Evolutionary conservation across 1,140 invertebrate species (phyloP).

Genomic region (Plectus sambesii): DNA sequence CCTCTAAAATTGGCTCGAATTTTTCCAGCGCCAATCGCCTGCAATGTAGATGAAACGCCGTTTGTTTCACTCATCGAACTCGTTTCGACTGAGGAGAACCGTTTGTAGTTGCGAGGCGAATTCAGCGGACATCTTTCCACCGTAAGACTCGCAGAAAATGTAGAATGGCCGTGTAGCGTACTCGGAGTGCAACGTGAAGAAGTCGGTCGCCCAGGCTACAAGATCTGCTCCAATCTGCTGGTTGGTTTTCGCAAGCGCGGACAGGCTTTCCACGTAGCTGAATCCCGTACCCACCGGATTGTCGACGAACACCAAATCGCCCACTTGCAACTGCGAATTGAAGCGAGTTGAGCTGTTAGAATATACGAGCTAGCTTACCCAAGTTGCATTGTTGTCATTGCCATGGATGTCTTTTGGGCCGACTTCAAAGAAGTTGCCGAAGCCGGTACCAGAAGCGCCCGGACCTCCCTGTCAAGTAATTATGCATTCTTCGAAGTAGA

Average conservation of each 20-base stretch:
- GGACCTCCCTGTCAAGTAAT: slow-evolving; percentile 44
- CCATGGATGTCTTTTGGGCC: slow-evolving; percentile 34
- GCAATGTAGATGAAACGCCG: too few species aligned
- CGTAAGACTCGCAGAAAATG: slow-evolving; percentile 71
- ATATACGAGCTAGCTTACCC: slow-evolving; percentile 16
- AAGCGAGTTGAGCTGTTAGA: too few species aligned
- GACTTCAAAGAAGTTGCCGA: slow-evolving; percentile 47
- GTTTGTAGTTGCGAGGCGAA: too few species aligned
- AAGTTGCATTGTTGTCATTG: slow-evolving; percentile 21
- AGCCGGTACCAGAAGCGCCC: slow-evolving; percentile 45
- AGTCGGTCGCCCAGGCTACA: slow-evolving; percentile 57
- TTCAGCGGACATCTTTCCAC: slow-evolving; percentile 72
- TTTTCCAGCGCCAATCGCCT: slow-evolving; percentile 57
- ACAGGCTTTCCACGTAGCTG: slow-evolving; percentile 59
- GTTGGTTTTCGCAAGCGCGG: slow-evolving; percentile 56
- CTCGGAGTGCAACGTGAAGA: slow-evolving; percentile 49
- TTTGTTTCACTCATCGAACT: too few species aligned
- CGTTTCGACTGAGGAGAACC: too few species aligned
- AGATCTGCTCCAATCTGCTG: slow-evolving; percentile 66
- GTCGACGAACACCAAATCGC: slow-evolving; percentile 71
- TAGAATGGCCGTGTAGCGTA: slow-evolving; percentile 58
- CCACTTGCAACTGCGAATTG: slow-evolving; percentile 39
- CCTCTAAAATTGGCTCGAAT: slow-evolving; percentile 63
- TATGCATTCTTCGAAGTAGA: too few species aligned
- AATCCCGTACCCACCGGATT: slow-evolving; percentile 74